phyloP scores from a whole-genome alignment of 2,113 vertebrate genomes.

The Scomber colias region DNA sequence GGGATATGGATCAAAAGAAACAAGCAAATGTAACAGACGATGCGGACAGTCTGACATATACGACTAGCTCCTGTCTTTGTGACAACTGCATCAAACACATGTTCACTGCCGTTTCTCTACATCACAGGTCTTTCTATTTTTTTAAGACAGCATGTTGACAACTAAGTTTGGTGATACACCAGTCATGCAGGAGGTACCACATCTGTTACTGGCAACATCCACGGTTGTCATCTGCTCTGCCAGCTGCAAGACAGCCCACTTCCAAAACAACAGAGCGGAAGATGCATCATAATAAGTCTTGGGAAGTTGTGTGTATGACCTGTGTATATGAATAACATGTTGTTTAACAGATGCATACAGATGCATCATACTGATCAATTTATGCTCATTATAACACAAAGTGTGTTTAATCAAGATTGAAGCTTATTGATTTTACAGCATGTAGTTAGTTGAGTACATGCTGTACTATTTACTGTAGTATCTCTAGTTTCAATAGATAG shows the following conservation, averaged over 20 bases:
- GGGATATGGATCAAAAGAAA: background rate
- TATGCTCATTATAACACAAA: slow-evolving; percentile 10
- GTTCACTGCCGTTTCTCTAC: background rate
- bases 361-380: background rate
- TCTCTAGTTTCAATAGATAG: background rate
- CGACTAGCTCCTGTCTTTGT: background rate
- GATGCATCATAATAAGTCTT: slow-evolving; percentile 36
- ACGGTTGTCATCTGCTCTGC: slow-evolving; percentile 29
- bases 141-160: slow-evolving; percentile 38
- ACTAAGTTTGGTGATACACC: slow-evolving; percentile 27
- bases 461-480: background rate
- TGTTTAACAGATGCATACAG: slow-evolving; percentile 14
- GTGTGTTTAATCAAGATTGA: background rate
- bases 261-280: slow-evolving; percentile 21
- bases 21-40: background rate
- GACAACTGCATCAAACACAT: slow-evolving; percentile 14
- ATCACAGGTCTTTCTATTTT: background rate
- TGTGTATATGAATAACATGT: background rate
- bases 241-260: slow-evolving; percentile 48
- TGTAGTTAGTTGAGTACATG: too few relatives aligned
- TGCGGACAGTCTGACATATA: slow-evolving; percentile 9
- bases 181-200: slow-evolving; percentile 8
- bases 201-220: slow-evolving; percentile 58
- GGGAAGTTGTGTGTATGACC: slow-evolving; percentile 26
- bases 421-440: background rate